Evolutionary conservation across 2,888 invertebrate species (phyloP).

Genomic region (Stictocephala bisonia): DNA sequence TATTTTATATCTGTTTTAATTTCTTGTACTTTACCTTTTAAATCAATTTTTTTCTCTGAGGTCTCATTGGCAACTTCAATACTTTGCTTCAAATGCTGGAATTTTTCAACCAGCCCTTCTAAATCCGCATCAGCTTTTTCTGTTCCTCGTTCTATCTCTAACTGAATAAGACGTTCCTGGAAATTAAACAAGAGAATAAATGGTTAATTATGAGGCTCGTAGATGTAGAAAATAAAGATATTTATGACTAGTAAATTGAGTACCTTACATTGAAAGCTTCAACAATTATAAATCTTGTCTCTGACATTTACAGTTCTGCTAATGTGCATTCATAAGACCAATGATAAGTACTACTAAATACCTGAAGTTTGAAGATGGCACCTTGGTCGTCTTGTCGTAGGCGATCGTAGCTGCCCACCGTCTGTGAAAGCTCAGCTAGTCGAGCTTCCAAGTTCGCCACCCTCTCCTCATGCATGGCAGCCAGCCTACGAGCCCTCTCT

Average conservation of each 20-base stretch:
- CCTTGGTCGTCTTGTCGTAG: constrained; percentile 77
- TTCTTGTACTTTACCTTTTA: constrained; percentile 67
- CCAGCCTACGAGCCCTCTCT: constrained; percentile 74
- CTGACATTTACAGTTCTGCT: too few relatives aligned
- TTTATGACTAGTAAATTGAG: too few relatives aligned
- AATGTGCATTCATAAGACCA: too few relatives aligned
- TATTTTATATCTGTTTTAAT: background rate
- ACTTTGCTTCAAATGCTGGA: constrained; percentile 73
- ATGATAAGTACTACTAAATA: constrained; percentile 21
- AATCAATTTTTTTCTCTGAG: constrained; percentile 71
- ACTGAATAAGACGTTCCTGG: constrained; percentile 54
- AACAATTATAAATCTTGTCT: too few relatives aligned
- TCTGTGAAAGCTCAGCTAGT: constrained; percentile 81
- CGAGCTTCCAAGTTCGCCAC: constrained; percentile 81
- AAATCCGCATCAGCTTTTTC: constrained; percentile 60
- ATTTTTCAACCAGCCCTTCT: constrained; percentile 71
- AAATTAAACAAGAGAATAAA: background rate
- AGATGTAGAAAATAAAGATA: too few relatives aligned
- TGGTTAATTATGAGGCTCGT: too few relatives aligned
- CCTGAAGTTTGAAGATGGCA: constrained; percentile 75
- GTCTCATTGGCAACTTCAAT: constrained; percentile 71
- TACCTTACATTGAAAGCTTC: too few relatives aligned
- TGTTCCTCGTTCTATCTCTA: constrained; percentile 57
- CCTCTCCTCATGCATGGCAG: constrained; percentile 79
- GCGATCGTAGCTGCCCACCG: constrained; percentile 82